Conservation (phyloP, 2,888 invertebrate species). For the Cerastis rubricosa region DNA sequence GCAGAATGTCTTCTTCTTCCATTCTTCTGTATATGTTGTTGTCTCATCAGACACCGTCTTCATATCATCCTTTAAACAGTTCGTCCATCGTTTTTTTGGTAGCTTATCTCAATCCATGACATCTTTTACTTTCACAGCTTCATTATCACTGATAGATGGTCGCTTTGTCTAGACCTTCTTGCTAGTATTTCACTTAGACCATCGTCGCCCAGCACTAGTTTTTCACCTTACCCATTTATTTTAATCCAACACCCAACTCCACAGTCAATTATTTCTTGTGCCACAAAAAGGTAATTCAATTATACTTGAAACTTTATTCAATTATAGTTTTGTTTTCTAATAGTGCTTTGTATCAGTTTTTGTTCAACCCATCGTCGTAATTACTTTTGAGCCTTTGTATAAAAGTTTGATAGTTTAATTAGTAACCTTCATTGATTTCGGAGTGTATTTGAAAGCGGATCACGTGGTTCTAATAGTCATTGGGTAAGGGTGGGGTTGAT, state of each 20-base stretch:
- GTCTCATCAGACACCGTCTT: no score
- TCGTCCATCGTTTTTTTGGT: no score
- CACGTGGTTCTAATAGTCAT: slow-evolving; percentile 53
- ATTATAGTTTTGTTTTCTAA: slow-evolving; percentile 74
- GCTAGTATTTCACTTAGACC: background rate
- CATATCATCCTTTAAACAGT: no score
- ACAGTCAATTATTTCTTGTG: slow-evolving; percentile 49
- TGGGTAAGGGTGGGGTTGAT: slow-evolving; percentile 43
- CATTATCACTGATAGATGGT: background rate
- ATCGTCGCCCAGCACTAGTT: background rate
- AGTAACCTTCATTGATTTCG: slow-evolving; percentile 60
- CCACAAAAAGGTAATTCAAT: slow-evolving; percentile 66
- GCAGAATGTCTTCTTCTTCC: no score
- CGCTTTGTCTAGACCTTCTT: background rate
- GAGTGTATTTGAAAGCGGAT: slow-evolving; percentile 57
- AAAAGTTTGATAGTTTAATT: slow-evolving; percentile 68
- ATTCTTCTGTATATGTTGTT: no score
- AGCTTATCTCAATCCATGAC: no score
- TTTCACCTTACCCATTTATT: slow-evolving; percentile 10
- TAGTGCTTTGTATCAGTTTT: slow-evolving; percentile 73
- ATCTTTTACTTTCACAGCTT: background rate
- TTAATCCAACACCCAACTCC: slow-evolving; percentile 34
- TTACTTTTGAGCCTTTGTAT: slow-evolving; percentile 70
- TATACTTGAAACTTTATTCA: slow-evolving; percentile 70
- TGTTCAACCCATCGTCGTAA: slow-evolving; percentile 73